phyloP scores from a whole-genome alignment of 2,113 vertebrate genomes.

The Campylomormyrus numenius region DNA sequence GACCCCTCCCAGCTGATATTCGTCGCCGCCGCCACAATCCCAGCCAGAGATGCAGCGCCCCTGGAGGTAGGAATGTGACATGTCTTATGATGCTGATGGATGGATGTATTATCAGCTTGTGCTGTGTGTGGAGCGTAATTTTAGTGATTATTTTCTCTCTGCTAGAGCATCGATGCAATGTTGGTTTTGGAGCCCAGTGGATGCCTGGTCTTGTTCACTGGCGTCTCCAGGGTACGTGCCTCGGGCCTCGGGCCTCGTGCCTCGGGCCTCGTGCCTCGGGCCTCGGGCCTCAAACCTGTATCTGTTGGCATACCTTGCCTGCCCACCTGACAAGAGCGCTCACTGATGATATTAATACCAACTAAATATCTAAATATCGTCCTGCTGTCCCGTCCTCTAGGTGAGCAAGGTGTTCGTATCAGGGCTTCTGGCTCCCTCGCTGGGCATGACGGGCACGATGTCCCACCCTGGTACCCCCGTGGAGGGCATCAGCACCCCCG shows the following conservation, averaged over 20 bases:
- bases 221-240: constrained; percentile 73
- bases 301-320: not conserved
- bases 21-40: constrained; percentile 74
- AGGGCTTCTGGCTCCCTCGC: constrained; percentile 71
- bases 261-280: constrained; percentile 13
- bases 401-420: constrained; percentile 93
- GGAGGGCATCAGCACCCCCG: constrained; percentile 75
- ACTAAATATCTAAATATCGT: not conserved
- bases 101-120: not conserved
- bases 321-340: not conserved
- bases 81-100: not conserved
- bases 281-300: not conserved
- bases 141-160: not conserved
- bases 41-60: constrained; percentile 88
- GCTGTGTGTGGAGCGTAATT: not conserved
- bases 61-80: constrained; percentile 61
- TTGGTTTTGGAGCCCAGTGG: constrained; percentile 83
- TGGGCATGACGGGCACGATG: constrained; percentile 69
- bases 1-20: constrained; percentile 87
- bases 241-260: not conserved
- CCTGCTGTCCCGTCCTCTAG: constrained; percentile 47
- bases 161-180: constrained; percentile 77
- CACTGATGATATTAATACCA: not conserved
- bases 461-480: constrained; percentile 67
- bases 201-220: constrained; percentile 88